phyloP scores from a whole-genome alignment of 2,113 vertebrate species.

The Pao palembangensis region DNA sequence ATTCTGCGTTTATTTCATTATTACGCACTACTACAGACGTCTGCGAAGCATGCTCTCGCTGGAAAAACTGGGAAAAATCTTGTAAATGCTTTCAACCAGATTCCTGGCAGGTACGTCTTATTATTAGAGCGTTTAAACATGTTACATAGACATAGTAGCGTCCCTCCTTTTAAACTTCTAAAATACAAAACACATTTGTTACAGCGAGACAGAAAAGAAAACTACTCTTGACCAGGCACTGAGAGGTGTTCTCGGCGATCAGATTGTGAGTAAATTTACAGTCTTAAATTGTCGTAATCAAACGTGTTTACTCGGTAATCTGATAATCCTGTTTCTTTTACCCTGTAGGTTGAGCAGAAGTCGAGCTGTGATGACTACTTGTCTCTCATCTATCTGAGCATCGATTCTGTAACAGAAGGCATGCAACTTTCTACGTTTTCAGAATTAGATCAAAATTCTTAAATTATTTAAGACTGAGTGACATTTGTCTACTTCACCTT shows the following conservation, averaged over 20 bases:
- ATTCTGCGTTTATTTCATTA: neutral
- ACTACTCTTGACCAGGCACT: conserved; percentile 93
- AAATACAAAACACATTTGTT: neutral
- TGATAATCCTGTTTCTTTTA: neutral
- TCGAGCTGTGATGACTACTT: conserved; percentile 87
- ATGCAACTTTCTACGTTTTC: neutral
- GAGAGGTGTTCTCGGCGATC: conserved; percentile 88
- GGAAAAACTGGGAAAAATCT: conserved; percentile 83
- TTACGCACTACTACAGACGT: conserved; percentile 69
- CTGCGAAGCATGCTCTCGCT: conserved; percentile 80
- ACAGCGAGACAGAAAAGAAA: conserved; percentile 96
- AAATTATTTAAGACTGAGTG: no score
- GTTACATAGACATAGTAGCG: neutral
- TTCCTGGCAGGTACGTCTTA: conserved; percentile 85
- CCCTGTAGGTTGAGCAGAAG: conserved; percentile 80
- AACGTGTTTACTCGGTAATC: no score
- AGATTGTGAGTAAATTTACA: conserved; percentile 82
- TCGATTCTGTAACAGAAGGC: conserved; percentile 93
- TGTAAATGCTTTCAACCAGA: conserved; percentile 81
- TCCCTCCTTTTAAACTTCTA: neutral
- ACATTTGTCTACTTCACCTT: neutral
- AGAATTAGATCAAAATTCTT: no score
- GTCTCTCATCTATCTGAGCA: conserved; percentile 92
- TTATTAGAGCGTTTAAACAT: neutral
- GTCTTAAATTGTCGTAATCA: neutral